phyloP scores from a whole-genome alignment of 2,888 invertebrate species.

The Pecten maximus region DNA sequence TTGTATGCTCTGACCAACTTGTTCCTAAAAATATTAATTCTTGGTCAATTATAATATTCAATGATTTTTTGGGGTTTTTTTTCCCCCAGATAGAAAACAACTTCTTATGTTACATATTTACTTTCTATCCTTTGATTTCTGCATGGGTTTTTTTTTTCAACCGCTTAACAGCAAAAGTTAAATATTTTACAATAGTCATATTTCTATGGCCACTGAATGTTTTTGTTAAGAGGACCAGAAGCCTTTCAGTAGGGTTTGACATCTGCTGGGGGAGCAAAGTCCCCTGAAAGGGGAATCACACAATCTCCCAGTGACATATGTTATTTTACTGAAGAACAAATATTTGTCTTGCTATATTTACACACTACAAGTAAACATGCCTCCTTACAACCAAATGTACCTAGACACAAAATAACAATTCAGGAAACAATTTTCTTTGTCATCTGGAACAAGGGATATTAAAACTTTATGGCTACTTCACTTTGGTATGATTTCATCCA shows the following conservation, averaged over 20 bases:
- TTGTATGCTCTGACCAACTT: too few species aligned
- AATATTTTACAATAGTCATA: too few species aligned
- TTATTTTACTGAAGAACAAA: neutral
- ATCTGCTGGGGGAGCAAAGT: neutral
- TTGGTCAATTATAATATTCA: too few species aligned
- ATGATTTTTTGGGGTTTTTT: too few species aligned
- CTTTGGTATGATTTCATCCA: neutral
- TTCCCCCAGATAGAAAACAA: too few species aligned
- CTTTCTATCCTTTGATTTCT: neutral
- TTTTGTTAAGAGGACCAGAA: neutral
- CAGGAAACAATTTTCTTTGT: neutral
- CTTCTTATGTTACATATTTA: too few species aligned
- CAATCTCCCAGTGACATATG: neutral
- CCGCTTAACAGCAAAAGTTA: too few species aligned
- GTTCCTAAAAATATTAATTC: too few species aligned
- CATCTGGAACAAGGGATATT: neutral
- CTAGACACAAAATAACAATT: neutral
- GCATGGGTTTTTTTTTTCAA: neutral
- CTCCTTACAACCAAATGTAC: neutral
- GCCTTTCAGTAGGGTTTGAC: neutral
- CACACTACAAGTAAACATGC: neutral
- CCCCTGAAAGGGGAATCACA: neutral
- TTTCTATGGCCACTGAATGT: too few species aligned
- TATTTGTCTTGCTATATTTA: constrained; percentile 16
- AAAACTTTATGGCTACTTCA: neutral